A percentile compares a stretch with the other conserved stretches of the same genome.
Conservation (phyloP, 2,888 invertebrate genomes). For the Watsonalla binaria region DNA sequence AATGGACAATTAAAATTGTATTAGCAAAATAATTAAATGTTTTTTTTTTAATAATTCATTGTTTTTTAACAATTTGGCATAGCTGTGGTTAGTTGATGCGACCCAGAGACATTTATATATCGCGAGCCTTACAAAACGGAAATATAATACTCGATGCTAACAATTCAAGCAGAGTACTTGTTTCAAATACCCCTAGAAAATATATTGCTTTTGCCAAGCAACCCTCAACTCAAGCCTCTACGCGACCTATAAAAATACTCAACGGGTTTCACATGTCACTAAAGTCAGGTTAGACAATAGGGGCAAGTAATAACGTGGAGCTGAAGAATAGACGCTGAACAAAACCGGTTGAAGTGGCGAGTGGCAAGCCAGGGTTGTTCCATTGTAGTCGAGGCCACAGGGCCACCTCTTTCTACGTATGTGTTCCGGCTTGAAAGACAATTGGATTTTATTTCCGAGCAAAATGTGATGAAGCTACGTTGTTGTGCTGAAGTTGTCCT, state of each 20-base stretch:
- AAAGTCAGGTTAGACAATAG: constrained; percentile 43
- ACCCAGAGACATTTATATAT: no score
- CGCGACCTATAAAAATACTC: constrained; percentile 23
- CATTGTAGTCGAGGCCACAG: constrained; percentile 36
- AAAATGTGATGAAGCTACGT: not conserved
- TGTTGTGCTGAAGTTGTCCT: not conserved
- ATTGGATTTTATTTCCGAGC: not conserved
- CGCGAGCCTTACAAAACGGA: no score
- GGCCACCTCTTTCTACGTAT: constrained; percentile 5
- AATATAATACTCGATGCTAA: no score
- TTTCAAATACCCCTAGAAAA: not conserved
- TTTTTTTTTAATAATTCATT: no score
- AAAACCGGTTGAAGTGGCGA: constrained; percentile 66
- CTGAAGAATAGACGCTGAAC: constrained; percentile 62
- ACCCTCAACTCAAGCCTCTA: constrained; percentile 13
- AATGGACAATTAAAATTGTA: no score
- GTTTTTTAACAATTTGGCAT: no score
- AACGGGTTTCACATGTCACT: constrained; percentile 45
- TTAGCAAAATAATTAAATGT: no score
- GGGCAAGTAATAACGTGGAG: constrained; percentile 57
- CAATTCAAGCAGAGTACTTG: not conserved
- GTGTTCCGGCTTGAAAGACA: not conserved
- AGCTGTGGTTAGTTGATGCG: no score
- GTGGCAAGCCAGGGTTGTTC: constrained; percentile 42
- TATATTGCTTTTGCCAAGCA: constrained; percentile 2